Base-by-base conservation (phyloP, 2,113 vertebrate species). In the Fukomys damarensis region DNA sequence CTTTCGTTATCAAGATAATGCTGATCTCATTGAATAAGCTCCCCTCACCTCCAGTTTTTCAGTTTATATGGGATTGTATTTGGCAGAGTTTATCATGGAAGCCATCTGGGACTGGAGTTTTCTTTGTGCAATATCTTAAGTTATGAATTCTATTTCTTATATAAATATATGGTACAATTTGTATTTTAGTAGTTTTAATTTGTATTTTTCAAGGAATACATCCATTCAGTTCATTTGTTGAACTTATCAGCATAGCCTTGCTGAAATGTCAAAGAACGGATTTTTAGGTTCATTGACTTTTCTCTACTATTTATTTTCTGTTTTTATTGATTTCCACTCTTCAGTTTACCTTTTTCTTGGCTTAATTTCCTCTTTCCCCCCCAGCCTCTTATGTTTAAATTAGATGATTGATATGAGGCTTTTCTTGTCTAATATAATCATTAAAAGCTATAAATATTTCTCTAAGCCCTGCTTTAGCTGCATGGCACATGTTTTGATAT, bases 141-240 rank as follows among this genome's bases (percentile, higher is more conserved):
- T 92, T 74, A 66, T 59, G 26, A 89, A 74, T 95, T 85, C 12
- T 46, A 96, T 89, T 92, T 65, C 28, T 94, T 81, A 86, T n/a
- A 49, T 32, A 58, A 84, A 56, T 49, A 83, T 58, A 77, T 63
- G 28, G 28, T 32, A 49, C 3, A 20, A 35, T n/a, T 38, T 83
- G 13, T n/a, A 28, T 72, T 35, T 72, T 85, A 17, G 52, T 84
- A 80, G 19, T 65, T 94, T 94, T 86, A 87, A 61, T 65, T 56
- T 86, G 14, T 66, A 14, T 54, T 35, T 65, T 89, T 95, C 63
- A 65, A 86, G 52, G 26, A 86, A 84, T 52, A 30, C 41, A 65
- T 54, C 8, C 32, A 63, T 49, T 91, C 30, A 41, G 54, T 72
- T 58, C 89, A 81, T 26, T 54, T 58, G 28, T 52, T 90, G 89